Evolutionary conservation across 2,113 vertebrate species (phyloP).

Genomic region (Morone chrysops): DNA sequence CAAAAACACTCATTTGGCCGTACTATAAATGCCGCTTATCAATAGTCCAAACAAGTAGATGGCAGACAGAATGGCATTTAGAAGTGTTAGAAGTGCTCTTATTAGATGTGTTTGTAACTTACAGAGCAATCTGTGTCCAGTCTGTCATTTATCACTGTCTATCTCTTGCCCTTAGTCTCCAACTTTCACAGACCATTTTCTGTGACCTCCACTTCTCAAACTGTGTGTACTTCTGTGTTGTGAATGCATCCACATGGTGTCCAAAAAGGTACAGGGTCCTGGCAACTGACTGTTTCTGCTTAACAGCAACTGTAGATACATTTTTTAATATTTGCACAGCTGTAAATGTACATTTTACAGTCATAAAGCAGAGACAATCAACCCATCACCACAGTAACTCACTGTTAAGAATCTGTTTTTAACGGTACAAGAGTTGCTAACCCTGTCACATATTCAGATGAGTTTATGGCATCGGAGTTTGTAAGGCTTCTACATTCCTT

Average conservation of each 20-base stretch:
- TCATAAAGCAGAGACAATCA: conserved; percentile 36
- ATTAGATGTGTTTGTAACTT: conserved; percentile 31
- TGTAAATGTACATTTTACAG: conserved; percentile 66
- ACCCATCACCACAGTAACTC: conserved; percentile 46
- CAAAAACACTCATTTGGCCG: conserved; percentile 34
- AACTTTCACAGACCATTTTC: conserved; percentile 40
- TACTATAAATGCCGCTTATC: conserved; percentile 39
- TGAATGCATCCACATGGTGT: background rate
- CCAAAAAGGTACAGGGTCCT: background rate
- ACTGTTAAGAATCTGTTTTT: conserved; percentile 48
- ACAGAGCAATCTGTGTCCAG: conserved; percentile 21
- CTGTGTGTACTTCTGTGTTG: background rate
- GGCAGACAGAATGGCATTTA: conserved; percentile 25
- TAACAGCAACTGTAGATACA: conserved; percentile 32
- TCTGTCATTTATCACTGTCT: conserved; percentile 36
- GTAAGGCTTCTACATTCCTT: conserved; percentile 68
- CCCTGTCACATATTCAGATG: conserved; percentile 63
- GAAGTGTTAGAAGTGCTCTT: background rate
- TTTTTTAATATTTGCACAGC: conserved; percentile 60
- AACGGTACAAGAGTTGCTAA: conserved; percentile 37
- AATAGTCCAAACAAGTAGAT: conserved; percentile 29
- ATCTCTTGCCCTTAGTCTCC: background rate
- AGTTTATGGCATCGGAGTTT: conserved; percentile 70
- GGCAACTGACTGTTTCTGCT: background rate
- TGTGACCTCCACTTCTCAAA: conserved; percentile 32